Evolutionary conservation across 2,888 invertebrate species (phyloP).

Genomic region (Cryptosula pallasiana): DNA sequence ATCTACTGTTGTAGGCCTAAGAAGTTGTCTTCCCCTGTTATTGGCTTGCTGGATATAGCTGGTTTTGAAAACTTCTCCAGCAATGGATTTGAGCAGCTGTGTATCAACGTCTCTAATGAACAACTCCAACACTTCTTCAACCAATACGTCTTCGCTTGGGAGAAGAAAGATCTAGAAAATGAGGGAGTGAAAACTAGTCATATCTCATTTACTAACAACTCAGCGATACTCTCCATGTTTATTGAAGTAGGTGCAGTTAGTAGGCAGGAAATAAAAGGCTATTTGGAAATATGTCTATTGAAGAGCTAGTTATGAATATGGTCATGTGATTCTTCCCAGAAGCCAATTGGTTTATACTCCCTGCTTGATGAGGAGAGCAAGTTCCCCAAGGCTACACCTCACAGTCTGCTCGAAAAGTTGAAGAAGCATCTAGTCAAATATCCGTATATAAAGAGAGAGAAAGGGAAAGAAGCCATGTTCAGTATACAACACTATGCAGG

Average conservation of each 20-base stretch:
- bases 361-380: conserved; percentile 48
- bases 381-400: conserved; percentile 46
- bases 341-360: conserved; percentile 41
- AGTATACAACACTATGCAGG: conserved; percentile 33
- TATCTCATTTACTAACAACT: conserved; percentile 38
- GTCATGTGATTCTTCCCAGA: conserved; percentile 32
- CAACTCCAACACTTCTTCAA: conserved; percentile 50
- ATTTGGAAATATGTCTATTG: too few species aligned
- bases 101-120: conserved; percentile 51
- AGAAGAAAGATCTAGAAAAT: conserved; percentile 41
- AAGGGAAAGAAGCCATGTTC: conserved; percentile 29
- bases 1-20: conserved; percentile 11
- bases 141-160: conserved; percentile 45
- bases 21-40: conserved; percentile 25
- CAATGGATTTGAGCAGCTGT: conserved; percentile 51
- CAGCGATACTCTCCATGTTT: conserved; percentile 40
- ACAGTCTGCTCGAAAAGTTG: conserved; percentile 43
- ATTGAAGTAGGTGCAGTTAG: conserved; percentile 35
- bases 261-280: too few species aligned
- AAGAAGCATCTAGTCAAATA: conserved; percentile 35
- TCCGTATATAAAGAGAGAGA: conserved; percentile 27
- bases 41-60: conserved; percentile 48
- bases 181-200: conserved; percentile 43
- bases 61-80: conserved; percentile 47
- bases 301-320: conserved; percentile 18